Evolutionary conservation across 2,888 invertebrate genomes (phyloP), one percentile per base, ranked within the genome.

Genomic region (Leptothorax acervorum): DNA sequence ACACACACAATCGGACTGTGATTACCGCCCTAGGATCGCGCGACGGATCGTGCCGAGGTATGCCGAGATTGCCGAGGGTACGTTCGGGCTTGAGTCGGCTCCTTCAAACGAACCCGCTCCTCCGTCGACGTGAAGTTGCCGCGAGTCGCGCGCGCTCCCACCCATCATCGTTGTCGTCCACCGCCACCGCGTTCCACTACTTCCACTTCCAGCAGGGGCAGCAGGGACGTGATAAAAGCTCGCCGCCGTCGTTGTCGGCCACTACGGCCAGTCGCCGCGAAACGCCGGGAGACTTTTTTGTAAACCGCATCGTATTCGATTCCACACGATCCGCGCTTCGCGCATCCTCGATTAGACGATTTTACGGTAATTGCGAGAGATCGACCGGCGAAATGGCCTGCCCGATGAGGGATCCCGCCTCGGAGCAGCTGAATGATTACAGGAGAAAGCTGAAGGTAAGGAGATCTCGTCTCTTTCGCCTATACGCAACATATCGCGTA

Each of bases 341-440:
- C n/a, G 18, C 3, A 35, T n/a, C 60, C 6, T 57, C 73, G 1
- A 28, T 73, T 0, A 39, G 66, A 66, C 45, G 28, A 12, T 66
- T 45, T 3, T 89, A 88, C 48, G 78, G 82, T 23, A 83, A 79
- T 15, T 63, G n/a, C 73, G 12, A 60, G 23, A 74, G 0, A 57
- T 15, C 18, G 15, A 62, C 23, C 28, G 60, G 62, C 71, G 78
- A 79, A 5, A 96, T 95, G 95, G 93, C 96, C 89, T 11, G 4
- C 12, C 63, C 35, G 23, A 95, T 96, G 89, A 95, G 97, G 88
- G 96, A 96, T 90, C 95, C 96, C 71, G 96, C 97, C 39, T 91
- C 96, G 57, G 96, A 97, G 89, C 97, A 97, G 94, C 95, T 97
- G 78, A 95, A 95, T 88, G 95, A 96, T 87, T 97, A 95, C 94